Conservation (phyloP, 1,140 invertebrate genomes). For the Platyscapa corneri region DNA sequence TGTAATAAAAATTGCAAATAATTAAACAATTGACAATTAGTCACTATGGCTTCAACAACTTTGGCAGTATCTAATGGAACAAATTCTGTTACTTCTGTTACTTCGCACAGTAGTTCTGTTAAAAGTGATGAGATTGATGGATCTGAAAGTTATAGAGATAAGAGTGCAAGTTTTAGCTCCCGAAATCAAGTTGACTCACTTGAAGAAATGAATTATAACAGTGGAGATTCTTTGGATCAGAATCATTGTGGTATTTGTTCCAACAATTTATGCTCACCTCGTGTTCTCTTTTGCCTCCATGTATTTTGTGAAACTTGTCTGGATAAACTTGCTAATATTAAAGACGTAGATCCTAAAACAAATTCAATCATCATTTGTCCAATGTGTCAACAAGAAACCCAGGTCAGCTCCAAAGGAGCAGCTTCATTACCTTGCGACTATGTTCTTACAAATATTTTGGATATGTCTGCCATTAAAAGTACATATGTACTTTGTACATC, state of each 20-base stretch:
- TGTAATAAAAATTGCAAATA: background rate
- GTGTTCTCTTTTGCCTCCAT: constrained; percentile 92
- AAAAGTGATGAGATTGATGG: constrained; percentile 52
- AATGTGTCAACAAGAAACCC: constrained; percentile 89
- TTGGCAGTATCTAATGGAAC: constrained; percentile 48
- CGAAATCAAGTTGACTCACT: constrained; percentile 48
- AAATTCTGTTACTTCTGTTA: constrained; percentile 43
- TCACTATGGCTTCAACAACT: constrained; percentile 49
- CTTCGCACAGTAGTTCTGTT: constrained; percentile 48
- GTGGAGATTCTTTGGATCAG: constrained; percentile 29
- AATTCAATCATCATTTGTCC: constrained; percentile 81
- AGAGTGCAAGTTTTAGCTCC: constrained; percentile 50
- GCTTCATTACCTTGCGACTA: constrained; percentile 87
- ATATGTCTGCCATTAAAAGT: constrained; percentile 86
- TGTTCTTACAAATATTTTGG: constrained; percentile 88
- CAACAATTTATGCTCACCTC: constrained; percentile 84
- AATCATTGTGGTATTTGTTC: constrained; percentile 74
- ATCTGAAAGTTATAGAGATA: constrained; percentile 50
- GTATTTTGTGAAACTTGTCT: constrained; percentile 94
- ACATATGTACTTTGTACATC: constrained; percentile 88
- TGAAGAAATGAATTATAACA: constrained; percentile 48
- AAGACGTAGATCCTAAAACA: constrained; percentile 78
- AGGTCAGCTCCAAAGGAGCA: constrained; percentile 82
- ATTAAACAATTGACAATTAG: constrained; percentile 2
- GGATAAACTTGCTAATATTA: constrained; percentile 83